Evolutionary conservation across 2,113 vertebrate genomes (phyloP).

Genomic region (Muntiacus reevesi): DNA sequence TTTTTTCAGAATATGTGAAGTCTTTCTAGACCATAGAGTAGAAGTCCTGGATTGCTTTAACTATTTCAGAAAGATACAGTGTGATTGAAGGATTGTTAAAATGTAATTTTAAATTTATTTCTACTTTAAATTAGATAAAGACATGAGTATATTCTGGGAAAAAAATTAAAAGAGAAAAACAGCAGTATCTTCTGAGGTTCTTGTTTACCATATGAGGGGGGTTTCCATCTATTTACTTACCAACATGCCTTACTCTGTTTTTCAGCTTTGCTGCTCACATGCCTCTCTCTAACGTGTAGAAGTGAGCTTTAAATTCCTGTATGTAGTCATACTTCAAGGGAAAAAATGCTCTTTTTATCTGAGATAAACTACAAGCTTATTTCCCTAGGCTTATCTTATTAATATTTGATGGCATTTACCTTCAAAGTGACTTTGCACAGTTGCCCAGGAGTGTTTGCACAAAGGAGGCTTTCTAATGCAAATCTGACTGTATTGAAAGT

Average conservation of each 20-base stretch:
- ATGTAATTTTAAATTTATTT: background rate
- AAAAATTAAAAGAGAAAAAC: background rate
- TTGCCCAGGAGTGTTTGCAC: constrained; percentile 46
- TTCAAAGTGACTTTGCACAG: constrained; percentile 68
- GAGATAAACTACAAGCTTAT: constrained; percentile 43
- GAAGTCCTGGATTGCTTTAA: background rate
- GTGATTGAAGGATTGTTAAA: background rate
- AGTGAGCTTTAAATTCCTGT: constrained; percentile 33
- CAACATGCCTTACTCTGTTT: background rate
- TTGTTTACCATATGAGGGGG: background rate
- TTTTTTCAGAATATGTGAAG: background rate
- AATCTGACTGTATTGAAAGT: constrained; percentile 67
- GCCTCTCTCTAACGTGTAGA: background rate
- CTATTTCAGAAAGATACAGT: background rate
- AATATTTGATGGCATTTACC: constrained; percentile 74
- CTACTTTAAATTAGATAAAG: background rate
- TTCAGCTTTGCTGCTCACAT: background rate
- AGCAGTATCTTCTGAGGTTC: background rate
- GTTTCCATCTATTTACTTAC: background rate
- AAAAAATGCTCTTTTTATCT: background rate
- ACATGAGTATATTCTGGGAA: background rate
- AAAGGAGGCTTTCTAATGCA: constrained; percentile 77
- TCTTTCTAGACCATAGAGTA: background rate
- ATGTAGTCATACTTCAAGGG: constrained; percentile 19
- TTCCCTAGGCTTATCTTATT: constrained; percentile 70